Evolutionary conservation across 2,888 invertebrate genomes (phyloP).

Genomic region (Andrena bucephala): DNA sequence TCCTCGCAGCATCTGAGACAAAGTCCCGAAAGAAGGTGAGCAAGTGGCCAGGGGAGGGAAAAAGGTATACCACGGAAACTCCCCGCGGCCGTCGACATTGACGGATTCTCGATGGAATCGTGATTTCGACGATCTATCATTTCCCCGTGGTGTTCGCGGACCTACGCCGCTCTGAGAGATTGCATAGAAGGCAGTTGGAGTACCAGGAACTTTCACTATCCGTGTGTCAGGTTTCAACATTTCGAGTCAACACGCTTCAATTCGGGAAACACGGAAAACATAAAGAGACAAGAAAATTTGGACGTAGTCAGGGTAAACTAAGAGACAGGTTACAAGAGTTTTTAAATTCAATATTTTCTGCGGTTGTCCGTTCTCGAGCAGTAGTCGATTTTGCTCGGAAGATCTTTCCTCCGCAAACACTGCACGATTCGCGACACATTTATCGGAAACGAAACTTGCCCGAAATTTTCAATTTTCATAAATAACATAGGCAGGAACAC

Average conservation of each 20-base stretch:
- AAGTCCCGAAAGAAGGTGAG: constrained; percentile 70
- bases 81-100: constrained; percentile 76
- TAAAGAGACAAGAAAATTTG: too few species aligned
- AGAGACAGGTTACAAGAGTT: too few species aligned
- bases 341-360: too few species aligned
- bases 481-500: constrained; percentile 14
- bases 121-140: constrained; percentile 74
- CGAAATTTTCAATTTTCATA: constrained; percentile 20
- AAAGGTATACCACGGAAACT: constrained; percentile 72
- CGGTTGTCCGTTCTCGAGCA: too few species aligned
- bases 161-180: constrained; percentile 36
- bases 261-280: too few species aligned
- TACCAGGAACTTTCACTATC: not conserved
- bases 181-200: constrained; percentile 34
- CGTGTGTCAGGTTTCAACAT: too few species aligned
- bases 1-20: constrained; percentile 77
- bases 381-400: not conserved
- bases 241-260: too few species aligned
- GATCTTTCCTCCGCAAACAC: not conserved
- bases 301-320: too few species aligned
- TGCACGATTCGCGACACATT: not conserved
- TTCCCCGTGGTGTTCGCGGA: constrained; percentile 35
- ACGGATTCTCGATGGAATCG: constrained; percentile 78
- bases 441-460: not conserved
- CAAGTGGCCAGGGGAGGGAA: constrained; percentile 12